Conservation (phyloP, 2,113 vertebrate genomes). For the human (Homo sapiens) region DNA sequence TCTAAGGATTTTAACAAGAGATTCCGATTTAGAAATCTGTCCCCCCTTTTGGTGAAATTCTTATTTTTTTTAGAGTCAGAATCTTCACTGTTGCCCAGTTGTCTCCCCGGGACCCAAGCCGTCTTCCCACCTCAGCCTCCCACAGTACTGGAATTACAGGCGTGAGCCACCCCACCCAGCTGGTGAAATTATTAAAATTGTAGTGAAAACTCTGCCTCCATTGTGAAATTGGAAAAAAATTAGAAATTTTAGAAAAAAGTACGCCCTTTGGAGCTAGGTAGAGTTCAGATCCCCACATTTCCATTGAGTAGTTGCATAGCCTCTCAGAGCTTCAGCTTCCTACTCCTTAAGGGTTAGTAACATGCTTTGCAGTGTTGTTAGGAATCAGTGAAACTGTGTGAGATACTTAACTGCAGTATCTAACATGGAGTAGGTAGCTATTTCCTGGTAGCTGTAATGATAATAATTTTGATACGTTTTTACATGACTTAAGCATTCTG, state of each 20-base stretch:
- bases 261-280: not conserved
- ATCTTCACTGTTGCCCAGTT: no score
- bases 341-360: not conserved
- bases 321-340: not conserved
- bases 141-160: no score
- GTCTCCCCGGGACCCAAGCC: no score
- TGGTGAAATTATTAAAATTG: no score
- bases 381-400: not conserved
- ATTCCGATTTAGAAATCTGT: not conserved
- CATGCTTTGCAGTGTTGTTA: not conserved
- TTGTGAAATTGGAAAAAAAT: not conserved
- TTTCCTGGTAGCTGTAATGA: not conserved
- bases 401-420: not conserved
- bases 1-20: not conserved
- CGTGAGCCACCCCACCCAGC: no score
- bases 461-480: slow-evolving; percentile 26
- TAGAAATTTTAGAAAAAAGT: not conserved
- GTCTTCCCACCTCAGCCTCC: no score
- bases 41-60: not conserved
- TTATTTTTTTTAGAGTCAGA: not conserved
- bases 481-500: not conserved
- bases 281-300: not conserved
- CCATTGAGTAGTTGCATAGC: not conserved
- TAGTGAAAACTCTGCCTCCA: no score
- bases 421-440: no score